Evolutionary conservation across 2,888 invertebrate species (phyloP).

Genomic region (Eupithecia subumbrata): DNA sequence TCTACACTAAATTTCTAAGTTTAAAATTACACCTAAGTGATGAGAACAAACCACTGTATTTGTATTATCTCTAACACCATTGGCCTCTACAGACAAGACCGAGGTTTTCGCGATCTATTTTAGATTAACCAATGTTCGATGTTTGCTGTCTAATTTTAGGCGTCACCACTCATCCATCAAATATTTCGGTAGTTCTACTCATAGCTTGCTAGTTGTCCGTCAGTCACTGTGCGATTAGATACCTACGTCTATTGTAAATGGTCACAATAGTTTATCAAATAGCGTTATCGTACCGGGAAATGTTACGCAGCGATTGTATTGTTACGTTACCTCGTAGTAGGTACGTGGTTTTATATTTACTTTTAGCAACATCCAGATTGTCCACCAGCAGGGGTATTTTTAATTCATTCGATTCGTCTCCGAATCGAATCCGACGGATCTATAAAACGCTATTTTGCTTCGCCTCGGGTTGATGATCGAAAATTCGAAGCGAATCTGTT

Average conservation of each 20-base stretch:
- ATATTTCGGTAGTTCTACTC: constrained; percentile 6
- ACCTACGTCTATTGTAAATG: not conserved
- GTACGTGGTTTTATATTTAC: not conserved
- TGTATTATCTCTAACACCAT: not conserved
- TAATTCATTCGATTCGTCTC: too few relatives aligned
- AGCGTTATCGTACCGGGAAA: not conserved
- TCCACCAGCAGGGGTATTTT: too few relatives aligned
- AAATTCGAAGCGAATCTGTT: too few relatives aligned
- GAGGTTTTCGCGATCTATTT: constrained; percentile 29
- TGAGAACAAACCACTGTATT: not conserved
- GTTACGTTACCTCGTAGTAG: not conserved
- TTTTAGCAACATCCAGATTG: not conserved
- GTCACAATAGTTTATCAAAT: not conserved
- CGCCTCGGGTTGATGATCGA: too few relatives aligned
- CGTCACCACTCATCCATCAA: constrained; percentile 17
- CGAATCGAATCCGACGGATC: too few relatives aligned
- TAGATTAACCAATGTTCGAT: constrained; percentile 8
- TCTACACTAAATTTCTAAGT: not conserved
- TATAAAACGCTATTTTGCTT: too few relatives aligned
- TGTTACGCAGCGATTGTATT: not conserved
- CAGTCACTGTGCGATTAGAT: not conserved
- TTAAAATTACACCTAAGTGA: not conserved
- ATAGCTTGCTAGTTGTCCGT: not conserved
- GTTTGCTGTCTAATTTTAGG: constrained; percentile 28
- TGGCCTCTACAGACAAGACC: constrained; percentile 19